Conservation (phyloP, 1,140 invertebrate genomes). For the Bicyclus anynana region DNA sequence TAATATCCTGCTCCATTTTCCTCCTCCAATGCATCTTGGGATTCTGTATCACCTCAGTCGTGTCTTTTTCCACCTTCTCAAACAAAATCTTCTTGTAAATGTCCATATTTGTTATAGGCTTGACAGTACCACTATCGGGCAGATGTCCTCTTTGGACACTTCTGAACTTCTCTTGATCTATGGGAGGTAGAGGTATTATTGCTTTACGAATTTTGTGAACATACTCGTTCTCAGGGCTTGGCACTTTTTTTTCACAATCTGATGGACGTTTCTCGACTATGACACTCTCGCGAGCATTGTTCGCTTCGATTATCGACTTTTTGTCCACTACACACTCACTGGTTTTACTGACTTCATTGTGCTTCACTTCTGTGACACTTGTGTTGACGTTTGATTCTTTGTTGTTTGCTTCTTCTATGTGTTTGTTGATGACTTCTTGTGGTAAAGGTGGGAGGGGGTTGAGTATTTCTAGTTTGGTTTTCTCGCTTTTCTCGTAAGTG, state of each 20-base stretch:
- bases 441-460: conserved; percentile 55
- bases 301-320: conserved; percentile 60
- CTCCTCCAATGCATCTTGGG: conserved; percentile 56
- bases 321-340: conserved; percentile 37
- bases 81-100: conserved; percentile 65
- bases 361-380: conserved; percentile 2
- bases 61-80: conserved; percentile 45
- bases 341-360: neutral
- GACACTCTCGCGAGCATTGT: conserved; percentile 62
- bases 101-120: conserved; percentile 51
- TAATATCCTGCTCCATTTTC: conserved; percentile 57
- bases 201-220: conserved; percentile 67
- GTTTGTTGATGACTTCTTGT: conserved; percentile 50
- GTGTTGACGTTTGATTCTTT: conserved; percentile 19
- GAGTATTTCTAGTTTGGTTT: conserved; percentile 45
- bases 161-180: conserved; percentile 49
- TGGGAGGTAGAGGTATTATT: conserved; percentile 49
- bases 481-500: conserved; percentile 38
- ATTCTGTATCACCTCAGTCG: conserved; percentile 33
- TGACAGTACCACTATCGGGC: conserved; percentile 14
- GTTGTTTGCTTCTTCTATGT: conserved; percentile 31
- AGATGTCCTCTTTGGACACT: conserved; percentile 31
- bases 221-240: conserved; percentile 41
- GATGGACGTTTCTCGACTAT: conserved; percentile 50
- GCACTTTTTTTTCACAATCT: conserved; percentile 32